Conservation (phyloP, 2,888 invertebrate genomes). For the Machimus rusticus region DNA sequence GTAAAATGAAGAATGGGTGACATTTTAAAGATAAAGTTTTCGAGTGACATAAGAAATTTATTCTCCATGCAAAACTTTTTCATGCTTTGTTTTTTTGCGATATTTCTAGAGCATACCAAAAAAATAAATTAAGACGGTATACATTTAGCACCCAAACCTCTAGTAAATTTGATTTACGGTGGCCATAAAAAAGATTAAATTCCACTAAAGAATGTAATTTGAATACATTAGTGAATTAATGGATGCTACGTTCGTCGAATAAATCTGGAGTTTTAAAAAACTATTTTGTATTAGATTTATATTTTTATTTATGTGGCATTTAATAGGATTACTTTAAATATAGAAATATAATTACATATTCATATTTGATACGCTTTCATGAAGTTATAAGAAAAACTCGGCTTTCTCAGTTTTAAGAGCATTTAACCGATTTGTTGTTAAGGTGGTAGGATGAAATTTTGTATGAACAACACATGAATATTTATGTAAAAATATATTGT, state of each 20-base stretch:
- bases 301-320: not conserved
- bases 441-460: too few species aligned
- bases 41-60: not conserved
- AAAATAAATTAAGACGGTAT: not conserved
- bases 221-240: not conserved
- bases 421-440: too few species aligned
- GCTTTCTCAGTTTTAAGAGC: too few species aligned
- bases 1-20: not conserved
- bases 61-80: not conserved
- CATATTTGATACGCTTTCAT: too few species aligned
- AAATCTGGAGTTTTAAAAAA: not conserved
- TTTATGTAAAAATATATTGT: too few species aligned
- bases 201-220: not conserved
- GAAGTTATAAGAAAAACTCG: too few species aligned
- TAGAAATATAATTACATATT: too few species aligned
- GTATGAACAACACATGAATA: too few species aligned
- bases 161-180: not conserved
- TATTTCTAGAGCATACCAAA: not conserved
- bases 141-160: not conserved
- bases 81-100: not conserved
- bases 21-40: not conserved
- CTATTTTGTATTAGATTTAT: not conserved
- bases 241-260: not conserved
- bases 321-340: not conserved
- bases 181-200: not conserved